These are phyloP conservation scores for Suncus etruscus DNA, from an alignment of 2,113 vertebrate genomes.

Conservation along the genomic window DNA sequence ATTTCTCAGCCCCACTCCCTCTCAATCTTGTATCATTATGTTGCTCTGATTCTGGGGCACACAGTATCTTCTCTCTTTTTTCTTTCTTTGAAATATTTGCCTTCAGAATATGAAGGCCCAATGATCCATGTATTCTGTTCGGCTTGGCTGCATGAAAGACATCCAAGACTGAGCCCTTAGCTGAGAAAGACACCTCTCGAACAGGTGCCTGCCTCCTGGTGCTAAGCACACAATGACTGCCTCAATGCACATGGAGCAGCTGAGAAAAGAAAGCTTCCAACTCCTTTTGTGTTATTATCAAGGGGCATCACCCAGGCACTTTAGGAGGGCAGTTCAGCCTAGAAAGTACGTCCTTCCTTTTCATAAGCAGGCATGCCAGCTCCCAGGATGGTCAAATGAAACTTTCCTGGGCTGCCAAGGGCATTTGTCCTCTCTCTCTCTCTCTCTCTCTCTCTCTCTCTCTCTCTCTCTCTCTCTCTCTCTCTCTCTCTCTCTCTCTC, in stretches of 20 bases:
- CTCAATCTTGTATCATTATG: not conserved
- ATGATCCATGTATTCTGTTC: constrained; percentile 49
- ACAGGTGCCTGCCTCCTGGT: not conserved
- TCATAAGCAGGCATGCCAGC: constrained; percentile 15
- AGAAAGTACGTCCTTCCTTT: constrained; percentile 62
- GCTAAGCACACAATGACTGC: constrained; percentile 66
- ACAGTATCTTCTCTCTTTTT: not conserved
- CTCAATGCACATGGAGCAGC: constrained; percentile 39
- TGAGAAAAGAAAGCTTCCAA: constrained; percentile 47
- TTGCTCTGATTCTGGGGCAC: constrained; percentile 15
- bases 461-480: not conserved
- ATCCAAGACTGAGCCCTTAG: not conserved
- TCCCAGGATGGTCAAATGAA: constrained; percentile 60
- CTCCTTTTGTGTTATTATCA: constrained; percentile 63
- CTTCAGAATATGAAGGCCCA: constrained; percentile 36
- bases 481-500: not conserved
- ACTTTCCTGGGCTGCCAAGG: not conserved
- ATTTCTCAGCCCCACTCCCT: not conserved
- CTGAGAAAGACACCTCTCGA: constrained; percentile 43
- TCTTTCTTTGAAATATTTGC: constrained; percentile 28
- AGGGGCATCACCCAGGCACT: constrained; percentile 16
- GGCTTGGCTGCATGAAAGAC: constrained; percentile 63
- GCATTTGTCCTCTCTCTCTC: not conserved
- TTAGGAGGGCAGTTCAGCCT: not conserved
- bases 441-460: not conserved